A percentile compares a stretch with the other conserved stretches of the same genome.
These are phyloP conservation scores for Labrus mixtus DNA, from an alignment of 2,113 vertebrate genomes.

Conservation along the genomic window DNA sequence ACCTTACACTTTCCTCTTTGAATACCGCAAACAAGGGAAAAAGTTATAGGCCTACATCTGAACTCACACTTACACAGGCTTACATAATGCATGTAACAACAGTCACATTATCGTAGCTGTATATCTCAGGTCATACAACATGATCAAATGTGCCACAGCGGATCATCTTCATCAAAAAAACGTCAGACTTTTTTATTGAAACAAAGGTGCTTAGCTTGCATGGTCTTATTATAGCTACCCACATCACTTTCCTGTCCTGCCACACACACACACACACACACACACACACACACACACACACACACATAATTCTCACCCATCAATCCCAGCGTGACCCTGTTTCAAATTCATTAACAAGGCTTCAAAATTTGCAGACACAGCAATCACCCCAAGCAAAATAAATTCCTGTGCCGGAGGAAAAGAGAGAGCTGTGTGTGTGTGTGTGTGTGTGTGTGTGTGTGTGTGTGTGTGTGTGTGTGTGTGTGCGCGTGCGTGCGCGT, in stretches of 20 bases:
- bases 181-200: slow-evolving; percentile 40
- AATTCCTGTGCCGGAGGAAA: slow-evolving; percentile 69
- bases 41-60: slow-evolving; percentile 22
- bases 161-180: slow-evolving; percentile 51
- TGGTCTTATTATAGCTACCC: slow-evolving; percentile 63
- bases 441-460: slow-evolving; percentile 31
- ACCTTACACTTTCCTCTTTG: slow-evolving; percentile 42
- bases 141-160: slow-evolving; percentile 37
- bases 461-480: slow-evolving; percentile 21
- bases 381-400: slow-evolving; percentile 82
- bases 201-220: slow-evolving; percentile 67
- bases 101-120: slow-evolving; percentile 3
- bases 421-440: slow-evolving; percentile 45
- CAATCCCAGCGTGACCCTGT: slow-evolving; percentile 75
- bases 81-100: slow-evolving; percentile 5
- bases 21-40: slow-evolving; percentile 44
- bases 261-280: slow-evolving; percentile 18
- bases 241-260: slow-evolving; percentile 36
- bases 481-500: slow-evolving; percentile 22
- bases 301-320: slow-evolving; percentile 72
- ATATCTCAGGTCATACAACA: slow-evolving; percentile 1
- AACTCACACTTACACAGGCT: not conserved
- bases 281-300: slow-evolving; percentile 30
- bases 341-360: slow-evolving; percentile 83
- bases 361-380: slow-evolving; percentile 82